Conservation (phyloP, 2,888 invertebrate genomes). For the Pristionchus mayeri region DNA sequence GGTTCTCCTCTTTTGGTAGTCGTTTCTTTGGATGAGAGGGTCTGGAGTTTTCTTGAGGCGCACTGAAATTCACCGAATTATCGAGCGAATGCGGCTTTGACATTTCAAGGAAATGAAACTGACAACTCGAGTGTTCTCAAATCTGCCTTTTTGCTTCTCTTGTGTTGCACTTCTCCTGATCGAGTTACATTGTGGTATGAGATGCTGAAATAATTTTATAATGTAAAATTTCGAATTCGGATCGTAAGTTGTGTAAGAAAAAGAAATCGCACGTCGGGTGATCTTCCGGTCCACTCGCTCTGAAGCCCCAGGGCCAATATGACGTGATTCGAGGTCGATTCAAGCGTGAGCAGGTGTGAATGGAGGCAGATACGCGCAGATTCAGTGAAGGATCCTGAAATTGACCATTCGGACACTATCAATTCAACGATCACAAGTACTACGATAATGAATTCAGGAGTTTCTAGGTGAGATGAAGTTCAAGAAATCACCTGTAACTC, state of each 20-base stretch:
- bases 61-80: not conserved
- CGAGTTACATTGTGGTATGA: conserved; percentile 5
- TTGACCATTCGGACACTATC: not conserved
- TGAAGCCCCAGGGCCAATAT: not conserved
- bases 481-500: not conserved
- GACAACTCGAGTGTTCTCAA: not conserved
- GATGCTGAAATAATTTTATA: not conserved
- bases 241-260: too few species aligned
- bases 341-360: not conserved
- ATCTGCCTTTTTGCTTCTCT: not conserved
- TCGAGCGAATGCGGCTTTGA: too few species aligned
- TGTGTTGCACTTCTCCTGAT: not conserved
- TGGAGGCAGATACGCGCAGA: not conserved
- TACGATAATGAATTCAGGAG: not conserved
- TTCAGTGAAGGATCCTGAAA: not conserved
- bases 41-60: too few species aligned
- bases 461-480: not conserved
- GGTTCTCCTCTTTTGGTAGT: not conserved
- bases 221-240: too few species aligned
- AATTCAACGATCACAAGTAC: not conserved
- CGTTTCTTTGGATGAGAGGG: not conserved
- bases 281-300: not conserved
- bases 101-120: not conserved
- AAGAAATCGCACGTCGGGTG: not conserved
- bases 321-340: too few species aligned